These are phyloP conservation scores for Callimorpha dominula DNA, from an alignment of 2,888 invertebrate species.

Conservation along the genomic window DNA sequence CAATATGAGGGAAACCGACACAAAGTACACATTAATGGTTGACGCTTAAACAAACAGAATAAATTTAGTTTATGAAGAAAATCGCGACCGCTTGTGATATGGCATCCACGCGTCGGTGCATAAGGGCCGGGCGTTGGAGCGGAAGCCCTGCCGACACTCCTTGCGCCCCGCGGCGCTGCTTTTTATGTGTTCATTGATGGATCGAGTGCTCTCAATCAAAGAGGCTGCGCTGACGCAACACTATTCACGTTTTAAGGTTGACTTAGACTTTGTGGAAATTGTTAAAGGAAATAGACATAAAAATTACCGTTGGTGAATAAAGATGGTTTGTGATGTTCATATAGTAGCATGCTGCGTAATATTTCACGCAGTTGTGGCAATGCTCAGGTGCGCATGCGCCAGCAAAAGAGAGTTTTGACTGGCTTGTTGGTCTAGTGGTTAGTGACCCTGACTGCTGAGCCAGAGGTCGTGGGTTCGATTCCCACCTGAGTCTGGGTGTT, in stretches of 20 bases:
- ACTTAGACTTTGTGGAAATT: neutral
- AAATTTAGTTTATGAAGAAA: neutral
- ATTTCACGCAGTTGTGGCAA: neutral
- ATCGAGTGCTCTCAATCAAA: slow-evolving; percentile 56
- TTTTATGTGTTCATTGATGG: slow-evolving; percentile 60
- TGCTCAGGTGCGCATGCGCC: neutral
- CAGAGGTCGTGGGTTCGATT: no score
- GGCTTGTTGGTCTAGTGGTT: no score
- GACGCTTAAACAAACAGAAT: neutral
- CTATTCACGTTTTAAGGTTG: slow-evolving; percentile 16
- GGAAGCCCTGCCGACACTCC: slow-evolving; percentile 43
- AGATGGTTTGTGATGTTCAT: neutral
- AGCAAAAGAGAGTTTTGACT: no score
- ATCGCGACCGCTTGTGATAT: slow-evolving; percentile 28
- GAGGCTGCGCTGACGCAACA: slow-evolving; percentile 35
- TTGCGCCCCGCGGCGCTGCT: slow-evolving; percentile 25
- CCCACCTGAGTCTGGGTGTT: no score
- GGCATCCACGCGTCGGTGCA: slow-evolving; percentile 14
- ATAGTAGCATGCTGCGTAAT: neutral
- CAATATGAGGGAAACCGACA: neutral
- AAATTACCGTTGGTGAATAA: neutral
- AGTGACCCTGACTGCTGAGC: no score
- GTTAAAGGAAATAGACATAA: neutral
- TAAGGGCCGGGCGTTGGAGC: slow-evolving; percentile 40
- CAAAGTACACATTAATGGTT: neutral